Evolutionary conservation across 2,888 invertebrate species (phyloP), one percentile per base, ranked within the genome.

Genomic region (Altica lythri): DNA sequence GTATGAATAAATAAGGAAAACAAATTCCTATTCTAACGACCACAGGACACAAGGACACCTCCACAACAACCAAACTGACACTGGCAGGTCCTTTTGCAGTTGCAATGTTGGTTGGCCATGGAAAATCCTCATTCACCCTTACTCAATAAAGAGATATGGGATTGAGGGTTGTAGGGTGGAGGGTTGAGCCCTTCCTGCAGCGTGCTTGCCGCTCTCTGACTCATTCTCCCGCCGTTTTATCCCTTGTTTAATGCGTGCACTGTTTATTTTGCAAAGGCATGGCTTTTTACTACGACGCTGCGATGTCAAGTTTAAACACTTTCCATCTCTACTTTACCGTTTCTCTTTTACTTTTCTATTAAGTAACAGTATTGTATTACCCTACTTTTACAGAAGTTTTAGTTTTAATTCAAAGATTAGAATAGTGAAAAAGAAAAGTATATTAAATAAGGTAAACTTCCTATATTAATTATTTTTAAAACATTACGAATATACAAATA

Each of bases 31-130:
- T 69, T 65, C 68, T 70, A 73, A 75, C 76, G 75, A 75, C 71
- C 74, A 76, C 75, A 74, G 72, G 65, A 76, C 75, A 72, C 69
- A 40, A 48, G 48, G 48, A 48, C 75, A 75, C 75, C 72, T 72
- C 67, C 74, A 76, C 76, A 75, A 75, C 68, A 75, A 75, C 73
- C 70, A 72, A 74, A 75, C 73, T 72, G 73, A 74, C 75, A 75
- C 75, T 75, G 75, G 68, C 68, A 68, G 66, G 72, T 72, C 70
- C 71, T 72, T 72, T 70, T 72, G 71, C 71, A 72, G 69, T 72
- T 74, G 72, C 72, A 72, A 65, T 68, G 69, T 49, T 67, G 66
- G 69, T 49, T 68, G 66, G 70, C 69, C 64, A 66, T 72, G 72
- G 73, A 72, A 72, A 74, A 74, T 75, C 73, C 72, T 68, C 68